These are phyloP conservation scores for Scotopteryx bipunctaria DNA, from an alignment of 2,888 invertebrate species.

Conservation along the genomic window DNA sequence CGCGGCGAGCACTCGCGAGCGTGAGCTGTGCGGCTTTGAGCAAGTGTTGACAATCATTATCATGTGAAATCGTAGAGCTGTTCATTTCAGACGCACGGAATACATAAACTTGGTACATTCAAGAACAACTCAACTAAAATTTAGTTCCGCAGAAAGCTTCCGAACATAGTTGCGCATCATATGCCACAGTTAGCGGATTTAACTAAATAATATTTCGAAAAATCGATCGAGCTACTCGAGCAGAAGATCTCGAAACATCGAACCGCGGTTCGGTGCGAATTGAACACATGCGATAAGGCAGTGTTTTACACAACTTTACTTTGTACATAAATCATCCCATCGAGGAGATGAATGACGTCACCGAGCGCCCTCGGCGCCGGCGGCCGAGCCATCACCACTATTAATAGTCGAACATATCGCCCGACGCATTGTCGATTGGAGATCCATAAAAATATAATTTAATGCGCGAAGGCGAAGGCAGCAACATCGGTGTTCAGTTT, in stretches of 20 bases:
- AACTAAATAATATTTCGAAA: background rate
- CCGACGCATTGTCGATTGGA: constrained; percentile 40
- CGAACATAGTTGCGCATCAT: background rate
- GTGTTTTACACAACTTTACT: constrained; percentile 34
- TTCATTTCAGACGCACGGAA: too few relatives aligned
- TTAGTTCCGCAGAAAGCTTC: background rate
- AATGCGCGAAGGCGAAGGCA: constrained; percentile 41
- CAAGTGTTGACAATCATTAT: too few relatives aligned
- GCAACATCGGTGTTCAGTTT: constrained; percentile 20
- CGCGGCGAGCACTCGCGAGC: too few relatives aligned
- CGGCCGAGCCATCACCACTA: constrained; percentile 2
- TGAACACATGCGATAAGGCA: constrained; percentile 67
- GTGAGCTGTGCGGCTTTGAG: too few relatives aligned
- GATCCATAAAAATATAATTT: constrained; percentile 46
- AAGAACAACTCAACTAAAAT: background rate
- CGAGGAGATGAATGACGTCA: background rate
- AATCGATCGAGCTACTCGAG: constrained; percentile 11
- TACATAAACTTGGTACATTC: too few relatives aligned
- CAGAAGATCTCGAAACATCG: constrained; percentile 4
- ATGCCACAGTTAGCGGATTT: background rate
- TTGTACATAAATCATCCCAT: background rate
- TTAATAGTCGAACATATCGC: constrained; percentile 22
- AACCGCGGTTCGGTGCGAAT: constrained; percentile 44
- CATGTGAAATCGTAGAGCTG: too few relatives aligned
- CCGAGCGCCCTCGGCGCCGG: background rate